Evolutionary conservation across 2,113 vertebrate species (phyloP).

Genomic region (Python bivittatus): DNA sequence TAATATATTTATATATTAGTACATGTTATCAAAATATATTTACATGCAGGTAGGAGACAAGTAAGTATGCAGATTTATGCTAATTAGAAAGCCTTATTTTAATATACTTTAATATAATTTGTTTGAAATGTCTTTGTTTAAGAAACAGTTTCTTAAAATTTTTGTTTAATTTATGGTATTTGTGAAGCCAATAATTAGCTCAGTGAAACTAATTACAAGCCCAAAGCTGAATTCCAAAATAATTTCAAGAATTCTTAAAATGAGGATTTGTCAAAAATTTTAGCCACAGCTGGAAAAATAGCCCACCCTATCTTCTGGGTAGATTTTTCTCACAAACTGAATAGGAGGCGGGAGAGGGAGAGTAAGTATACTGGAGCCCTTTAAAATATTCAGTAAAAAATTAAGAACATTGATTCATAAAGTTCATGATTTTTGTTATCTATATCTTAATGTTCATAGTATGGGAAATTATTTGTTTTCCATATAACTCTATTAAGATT

Average conservation of each 20-base stretch:
- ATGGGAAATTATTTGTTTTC: too few species aligned
- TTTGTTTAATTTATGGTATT: not conserved
- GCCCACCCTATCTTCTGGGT: too few species aligned
- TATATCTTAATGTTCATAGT: too few species aligned
- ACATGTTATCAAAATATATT: not conserved
- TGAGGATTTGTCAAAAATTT: not conserved
- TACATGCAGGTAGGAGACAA: not conserved
- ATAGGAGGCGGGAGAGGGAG: too few species aligned
- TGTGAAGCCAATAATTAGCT: not conserved
- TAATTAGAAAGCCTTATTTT: not conserved
- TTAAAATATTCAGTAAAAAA: too few species aligned
- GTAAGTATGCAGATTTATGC: not conserved
- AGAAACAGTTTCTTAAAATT: not conserved
- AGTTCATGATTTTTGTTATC: too few species aligned
- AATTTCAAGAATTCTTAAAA: not conserved
- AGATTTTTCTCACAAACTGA: too few species aligned
- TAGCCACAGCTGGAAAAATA: too few species aligned
- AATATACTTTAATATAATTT: not conserved
- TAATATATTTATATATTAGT: not conserved
- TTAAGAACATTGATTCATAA: too few species aligned
- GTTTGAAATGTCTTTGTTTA: not conserved
- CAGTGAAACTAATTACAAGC: not conserved
- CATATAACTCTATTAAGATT: too few species aligned
- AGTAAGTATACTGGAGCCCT: too few species aligned
- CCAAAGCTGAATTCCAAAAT: not conserved